Percentiles rank a stretch among this genome's conserved stretches.
phyloP scores from a whole-genome alignment of 64 coral and sea anemone genomes.

The Acropora yongei region DNA sequence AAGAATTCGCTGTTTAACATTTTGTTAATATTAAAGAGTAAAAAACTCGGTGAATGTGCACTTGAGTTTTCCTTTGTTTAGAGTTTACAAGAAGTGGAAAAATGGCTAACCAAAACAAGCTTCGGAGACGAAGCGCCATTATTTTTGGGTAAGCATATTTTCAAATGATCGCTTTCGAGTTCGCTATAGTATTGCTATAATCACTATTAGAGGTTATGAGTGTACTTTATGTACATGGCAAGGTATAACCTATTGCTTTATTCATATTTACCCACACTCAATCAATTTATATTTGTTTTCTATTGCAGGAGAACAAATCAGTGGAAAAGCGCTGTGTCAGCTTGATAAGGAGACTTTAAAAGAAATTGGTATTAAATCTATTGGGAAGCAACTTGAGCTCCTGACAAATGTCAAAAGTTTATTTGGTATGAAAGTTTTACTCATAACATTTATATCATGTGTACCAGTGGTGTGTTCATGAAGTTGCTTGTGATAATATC shows the following conservation, averaged over 20 bases:
- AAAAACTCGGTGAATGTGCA: conserved; percentile 28
- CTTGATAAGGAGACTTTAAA: conserved; percentile 36
- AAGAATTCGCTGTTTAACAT: conserved; percentile 14
- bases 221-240: conserved; percentile 33
- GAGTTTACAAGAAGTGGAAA: conserved; percentile 18
- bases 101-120: neutral
- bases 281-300: neutral
- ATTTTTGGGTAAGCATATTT: conserved; percentile 10
- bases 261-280: conserved; percentile 9
- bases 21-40: conserved; percentile 24
- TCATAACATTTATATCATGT: conserved; percentile 8
- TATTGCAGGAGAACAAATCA: conserved; percentile 20
- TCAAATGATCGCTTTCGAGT: neutral
- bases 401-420: conserved; percentile 29
- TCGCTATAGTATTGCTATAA: conserved; percentile 16
- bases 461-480: conserved; percentile 17
- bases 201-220: conserved; percentile 17
- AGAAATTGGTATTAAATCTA: conserved; percentile 30
- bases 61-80: conserved; percentile 34
- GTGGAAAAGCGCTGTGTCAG: conserved; percentile 25
- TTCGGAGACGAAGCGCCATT: conserved; percentile 29
- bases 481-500: conserved; percentile 17
- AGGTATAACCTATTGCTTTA: conserved; percentile 12
- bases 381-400: conserved; percentile 26
- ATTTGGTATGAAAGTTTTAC: conserved; percentile 23